Evolutionary conservation across 2,888 invertebrate species (phyloP).

Genomic region (Liodrosophila aerea): DNA sequence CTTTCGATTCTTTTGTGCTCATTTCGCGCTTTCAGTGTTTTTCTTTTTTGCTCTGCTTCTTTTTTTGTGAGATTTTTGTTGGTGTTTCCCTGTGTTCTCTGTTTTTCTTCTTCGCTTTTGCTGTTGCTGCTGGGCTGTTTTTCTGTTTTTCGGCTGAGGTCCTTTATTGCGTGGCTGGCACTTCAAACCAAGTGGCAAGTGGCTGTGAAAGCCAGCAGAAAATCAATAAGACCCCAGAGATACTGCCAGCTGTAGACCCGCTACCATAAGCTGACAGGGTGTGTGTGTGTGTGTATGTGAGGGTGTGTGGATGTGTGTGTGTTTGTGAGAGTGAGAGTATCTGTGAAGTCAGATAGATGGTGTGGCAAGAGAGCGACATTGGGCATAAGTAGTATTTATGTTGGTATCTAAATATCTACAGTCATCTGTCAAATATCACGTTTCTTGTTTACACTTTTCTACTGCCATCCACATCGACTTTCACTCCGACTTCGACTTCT

Average conservation of each 20-base stretch:
- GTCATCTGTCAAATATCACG: constrained; percentile 78
- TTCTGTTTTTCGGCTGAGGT: constrained; percentile 24
- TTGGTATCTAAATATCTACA: constrained; percentile 74
- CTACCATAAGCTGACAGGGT: background rate
- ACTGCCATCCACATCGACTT: constrained; percentile 9
- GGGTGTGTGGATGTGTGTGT: background rate
- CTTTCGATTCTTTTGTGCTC: constrained; percentile 54
- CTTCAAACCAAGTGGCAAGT: constrained; percentile 54
- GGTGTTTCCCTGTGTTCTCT: constrained; percentile 11
- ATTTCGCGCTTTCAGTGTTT: constrained; percentile 24
- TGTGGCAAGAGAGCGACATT: constrained; percentile 21
- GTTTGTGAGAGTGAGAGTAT: constrained; percentile 7
- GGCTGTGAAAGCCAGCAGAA: constrained; percentile 70
- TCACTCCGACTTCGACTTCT: background rate
- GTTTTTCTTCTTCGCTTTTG: constrained; percentile 5
- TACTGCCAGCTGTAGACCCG: constrained; percentile 39
- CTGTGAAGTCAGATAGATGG: constrained; percentile 18
- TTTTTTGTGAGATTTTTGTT: constrained; percentile 16
- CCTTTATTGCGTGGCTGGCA: constrained; percentile 50
- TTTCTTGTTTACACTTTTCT: constrained; percentile 72
- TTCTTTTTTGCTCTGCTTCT: constrained; percentile 9
- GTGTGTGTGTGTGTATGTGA: background rate
- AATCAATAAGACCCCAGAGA: constrained; percentile 70
- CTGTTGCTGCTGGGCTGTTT: constrained; percentile 16
- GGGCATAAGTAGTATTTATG: constrained; percentile 71